Evolutionary conservation across 2,797 vertebrate genomes (phyloP), one percentile per base, ranked within the genome.

Genomic region (Sebastes trivittatus): DNA sequence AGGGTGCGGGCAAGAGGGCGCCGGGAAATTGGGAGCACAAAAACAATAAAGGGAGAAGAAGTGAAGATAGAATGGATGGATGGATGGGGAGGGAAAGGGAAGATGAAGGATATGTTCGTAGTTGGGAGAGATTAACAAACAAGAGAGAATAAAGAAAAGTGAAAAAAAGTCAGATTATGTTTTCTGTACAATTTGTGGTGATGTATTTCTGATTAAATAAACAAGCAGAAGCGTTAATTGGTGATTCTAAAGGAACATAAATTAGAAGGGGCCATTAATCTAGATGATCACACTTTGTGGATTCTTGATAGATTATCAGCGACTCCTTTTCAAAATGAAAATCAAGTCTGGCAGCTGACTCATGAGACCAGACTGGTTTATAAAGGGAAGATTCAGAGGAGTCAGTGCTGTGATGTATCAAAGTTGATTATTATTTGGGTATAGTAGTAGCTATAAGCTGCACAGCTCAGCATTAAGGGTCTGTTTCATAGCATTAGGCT

Each of bases 141-240:
- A 46, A 22, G 56, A 69, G 49, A 79, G 10, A 80, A 87, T 2
- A 58, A 77, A 71, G 20, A 36, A 59, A 58, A 60, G 54, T 54
- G 29, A 38, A 72, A 65, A 80, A 55, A 11, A 59, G 32, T 91
- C 36, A 87, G 64, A 69, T 69, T 65, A 25, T 68, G 30, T 34
- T 59, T 66, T 32, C 11, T 29, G 38, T 25, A 11, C 6, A 77
- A 68, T 49, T 27, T 82, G 16, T 74, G 2, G 13, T 64, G 20
- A 32, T 20, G 4, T 75, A 56, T 20, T 73, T 67, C 76, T 67
- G 80, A 81, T 82, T 78, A 83, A 64, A 62, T 29, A 38, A 86
- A 84, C 20, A 87, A 91, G 91, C 93, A 87, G 80, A 92, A 93
- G 90, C 89, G 68, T 88, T 91, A 90, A 83, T 56, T 72, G 9